Percentiles rank a stretch among this genome's conserved stretches.
phyloP scores from a whole-genome alignment of 2,113 vertebrate species.

The Sminthopsis crassicaudata region DNA sequence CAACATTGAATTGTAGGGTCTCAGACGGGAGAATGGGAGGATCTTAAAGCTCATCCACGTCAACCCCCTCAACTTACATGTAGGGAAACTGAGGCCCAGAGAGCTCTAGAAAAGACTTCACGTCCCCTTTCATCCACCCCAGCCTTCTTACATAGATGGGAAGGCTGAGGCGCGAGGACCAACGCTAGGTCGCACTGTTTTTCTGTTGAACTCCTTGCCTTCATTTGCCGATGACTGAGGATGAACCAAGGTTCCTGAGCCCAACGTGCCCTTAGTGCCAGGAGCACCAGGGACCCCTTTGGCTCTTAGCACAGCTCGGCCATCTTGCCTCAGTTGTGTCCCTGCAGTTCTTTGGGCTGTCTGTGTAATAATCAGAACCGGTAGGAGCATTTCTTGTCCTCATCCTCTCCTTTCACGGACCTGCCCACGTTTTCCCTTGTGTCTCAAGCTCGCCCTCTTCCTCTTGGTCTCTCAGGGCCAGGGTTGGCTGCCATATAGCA shows the following conservation, averaged over 20 bases:
- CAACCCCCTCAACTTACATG: neutral
- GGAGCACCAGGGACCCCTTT: neutral
- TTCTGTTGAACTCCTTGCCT: neutral
- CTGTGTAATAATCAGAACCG: too few relatives aligned
- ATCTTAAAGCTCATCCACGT: neutral
- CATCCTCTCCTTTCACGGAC: neutral
- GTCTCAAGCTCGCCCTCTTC: too few relatives aligned
- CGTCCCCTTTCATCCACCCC: neutral
- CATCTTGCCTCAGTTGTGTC: neutral
- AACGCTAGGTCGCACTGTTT: neutral
- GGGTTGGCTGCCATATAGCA: neutral
- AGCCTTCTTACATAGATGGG: neutral
- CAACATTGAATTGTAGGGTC: neutral
- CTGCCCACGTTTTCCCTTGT: neutral
- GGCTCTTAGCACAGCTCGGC: neutral
- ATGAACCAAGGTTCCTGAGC: too few relatives aligned
- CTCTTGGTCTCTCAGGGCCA: neutral
- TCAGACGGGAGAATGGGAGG: neutral
- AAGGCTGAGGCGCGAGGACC: neutral
- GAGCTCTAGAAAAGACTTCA: neutral
- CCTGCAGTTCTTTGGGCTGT: neutral
- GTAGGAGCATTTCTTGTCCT: too few relatives aligned
- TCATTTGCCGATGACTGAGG: neutral
- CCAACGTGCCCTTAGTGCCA: too few relatives aligned
- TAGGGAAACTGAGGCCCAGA: neutral